Conservation (phyloP, 2,113 vertebrate species). For the Strix uralensis region DNA sequence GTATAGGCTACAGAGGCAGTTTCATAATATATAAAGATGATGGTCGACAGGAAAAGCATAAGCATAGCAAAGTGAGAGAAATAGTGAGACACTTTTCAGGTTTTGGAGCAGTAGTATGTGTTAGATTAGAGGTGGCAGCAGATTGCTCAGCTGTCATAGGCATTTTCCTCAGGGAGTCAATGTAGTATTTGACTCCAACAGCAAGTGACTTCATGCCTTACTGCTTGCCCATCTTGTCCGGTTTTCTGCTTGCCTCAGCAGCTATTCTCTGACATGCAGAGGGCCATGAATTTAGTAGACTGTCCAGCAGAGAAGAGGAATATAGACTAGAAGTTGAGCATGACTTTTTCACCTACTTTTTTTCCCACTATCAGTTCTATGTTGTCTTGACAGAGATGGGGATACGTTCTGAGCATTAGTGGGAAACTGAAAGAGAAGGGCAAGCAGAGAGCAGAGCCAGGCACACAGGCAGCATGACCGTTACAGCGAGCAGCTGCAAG, state of each 20-base stretch:
- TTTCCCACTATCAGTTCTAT: not conserved
- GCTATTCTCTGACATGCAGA: not conserved
- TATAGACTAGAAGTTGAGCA: fast-evolving
- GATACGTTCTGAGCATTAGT: too few species aligned
- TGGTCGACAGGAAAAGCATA: fast-evolving
- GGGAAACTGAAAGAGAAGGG: not conserved
- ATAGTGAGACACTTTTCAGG: too few species aligned
- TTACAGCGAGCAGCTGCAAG: not conserved
- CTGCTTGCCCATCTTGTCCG: not conserved
- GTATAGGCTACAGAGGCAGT: not conserved
- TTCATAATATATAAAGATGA: not conserved
- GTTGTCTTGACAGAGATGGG: not conserved
- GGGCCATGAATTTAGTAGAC: not conserved
- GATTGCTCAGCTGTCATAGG: not conserved
- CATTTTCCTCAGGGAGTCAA: not conserved
- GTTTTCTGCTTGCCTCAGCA: not conserved
- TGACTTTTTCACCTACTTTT: not conserved
- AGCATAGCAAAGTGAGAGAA: not conserved
- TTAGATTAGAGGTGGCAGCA: not conserved
- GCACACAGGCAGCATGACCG: not conserved
- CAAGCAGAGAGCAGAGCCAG: not conserved
- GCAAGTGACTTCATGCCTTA: not conserved
- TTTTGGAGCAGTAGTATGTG: not conserved
- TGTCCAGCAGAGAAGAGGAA: not conserved
- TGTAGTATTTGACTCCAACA: not conserved